phyloP scores from a whole-genome alignment of 64 coral and sea anemone genomes.

The Montipora capricornis region DNA sequence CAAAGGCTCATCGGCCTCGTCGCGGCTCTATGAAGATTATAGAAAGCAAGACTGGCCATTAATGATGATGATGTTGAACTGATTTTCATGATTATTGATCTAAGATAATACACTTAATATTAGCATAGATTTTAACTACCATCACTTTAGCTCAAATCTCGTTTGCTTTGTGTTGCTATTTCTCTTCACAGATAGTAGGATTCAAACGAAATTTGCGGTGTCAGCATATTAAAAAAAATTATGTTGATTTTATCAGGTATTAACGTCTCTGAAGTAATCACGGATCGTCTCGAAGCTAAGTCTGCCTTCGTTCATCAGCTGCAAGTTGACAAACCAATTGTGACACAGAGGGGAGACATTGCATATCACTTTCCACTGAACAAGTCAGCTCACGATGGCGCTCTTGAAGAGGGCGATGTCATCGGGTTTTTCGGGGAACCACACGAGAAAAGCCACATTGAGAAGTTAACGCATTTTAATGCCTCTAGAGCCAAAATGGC shows the following conservation, averaged over 20 bases:
- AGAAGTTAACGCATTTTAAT: conserved; percentile 81
- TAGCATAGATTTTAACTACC: too few species aligned
- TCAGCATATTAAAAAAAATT: neutral
- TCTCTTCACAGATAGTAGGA: too few species aligned
- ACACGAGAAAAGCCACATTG: conserved; percentile 76
- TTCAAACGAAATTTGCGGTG: too few species aligned
- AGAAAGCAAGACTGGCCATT: too few species aligned
- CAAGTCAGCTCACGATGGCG: conserved; percentile 27
- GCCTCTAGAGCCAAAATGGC: conserved; percentile 76
- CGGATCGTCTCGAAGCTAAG: conserved; percentile 87
- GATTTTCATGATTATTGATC: too few species aligned
- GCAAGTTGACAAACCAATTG: conserved; percentile 80
- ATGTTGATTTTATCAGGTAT: neutral
- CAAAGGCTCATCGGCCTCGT: too few species aligned
- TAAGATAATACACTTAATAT: too few species aligned
- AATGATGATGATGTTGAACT: too few species aligned
- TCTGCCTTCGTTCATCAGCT: conserved; percentile 87
- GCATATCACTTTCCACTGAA: conserved; percentile 91
- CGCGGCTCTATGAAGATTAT: too few species aligned
- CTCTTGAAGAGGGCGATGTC: conserved; percentile 91
- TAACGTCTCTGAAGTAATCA: conserved; percentile 61
- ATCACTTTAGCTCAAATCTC: too few species aligned
- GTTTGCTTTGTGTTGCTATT: too few species aligned
- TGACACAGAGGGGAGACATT: conserved; percentile 90
- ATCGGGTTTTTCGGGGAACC: conserved; percentile 89